Evolutionary conservation across 1,140 invertebrate species (phyloP), one percentile per base, ranked within the genome.

Genomic region (Paraescarpia echinospica): DNA sequence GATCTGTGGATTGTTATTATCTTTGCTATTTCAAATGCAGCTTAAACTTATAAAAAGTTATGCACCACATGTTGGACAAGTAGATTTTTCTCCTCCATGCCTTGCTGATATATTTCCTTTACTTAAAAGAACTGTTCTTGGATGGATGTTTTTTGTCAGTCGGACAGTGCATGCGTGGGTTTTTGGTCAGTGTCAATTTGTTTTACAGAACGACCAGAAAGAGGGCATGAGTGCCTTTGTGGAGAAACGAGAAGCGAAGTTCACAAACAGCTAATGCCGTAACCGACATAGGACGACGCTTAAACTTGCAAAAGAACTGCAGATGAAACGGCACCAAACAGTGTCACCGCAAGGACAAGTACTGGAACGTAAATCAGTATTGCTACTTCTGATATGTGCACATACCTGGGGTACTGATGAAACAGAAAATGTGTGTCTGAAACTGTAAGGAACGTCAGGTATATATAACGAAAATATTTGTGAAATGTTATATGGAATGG

Each of bases 171-270:
- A n/a, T n/a, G n/a, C n/a, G 18, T 77, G n/a, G 0, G 27, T 91
- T 41, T 88, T 92, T 41, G 27, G 22, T 89, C 34, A 88, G 34
- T 33, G 41, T 59, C 35, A 48, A 31, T 92, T 93, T 90, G 18
- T 41, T 94, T 95, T 94, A 33, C 94, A 96, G 95, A 92, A 96
- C 93, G 96, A 96, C 93, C 94, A 96, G 91, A 95, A 95, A 94
- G 96, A 96, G 94, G 96, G 96, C 35, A 96, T 96, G 96, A 95
- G 94, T 90, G 96, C 96, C 91, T 96, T 96, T 95, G 94, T 95
- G 35, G 96, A 96, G 92, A 96, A 96, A 94, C 93, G 96, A 91
- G 93, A 94, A 91, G 94, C 96, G 90, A 94, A 95, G 12, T 96
- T 96, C 92, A 96, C 94, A 89, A 95, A 96, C 94, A 95, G 93